Evolutionary conservation across 2,113 vertebrate genomes (phyloP), one percentile per base, ranked within the genome.

Genomic region (Furnarius figulus): DNA sequence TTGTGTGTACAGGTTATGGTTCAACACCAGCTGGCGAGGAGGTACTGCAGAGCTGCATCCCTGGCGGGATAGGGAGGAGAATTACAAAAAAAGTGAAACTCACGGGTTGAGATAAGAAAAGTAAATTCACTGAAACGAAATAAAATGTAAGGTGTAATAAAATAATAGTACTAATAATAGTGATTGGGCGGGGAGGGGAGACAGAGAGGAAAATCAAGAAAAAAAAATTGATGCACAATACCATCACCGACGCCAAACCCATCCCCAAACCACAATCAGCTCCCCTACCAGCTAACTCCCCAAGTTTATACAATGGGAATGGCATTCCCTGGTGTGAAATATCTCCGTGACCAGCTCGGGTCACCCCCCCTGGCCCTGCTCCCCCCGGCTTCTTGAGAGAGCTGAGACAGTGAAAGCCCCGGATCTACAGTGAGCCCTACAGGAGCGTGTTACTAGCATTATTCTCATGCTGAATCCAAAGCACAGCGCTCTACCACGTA

Each of bases 1-100:
- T 9, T 4, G 2, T 25, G 35, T 16, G 6, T 2, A 9, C 17
- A 8, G 42, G 16, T 25, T 2, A 0, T 25, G 44, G 61, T 21
- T 59, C 35, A 42, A 25, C 10, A 58, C 6, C 62, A 59, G 20
- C 44, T 42, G 62, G 16, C 10, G 21, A 31, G 25, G 4, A 19
- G 61, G 22, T 18, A 4, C 21, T 20, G 9, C 20, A 20, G 50
- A 20, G n/a, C n/a, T 49, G 33, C 35, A 46, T 46, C 44, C 18
- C 19, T 1, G 2, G 8, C 46, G 21, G 27, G n/a, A 40, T 30
- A 40, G 28, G 47, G 15, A 62, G 37, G 27, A 30, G n/a, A 24
- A 40, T 30, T 28, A 10, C 47, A 33, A 14, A 68, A 50, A 61
- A 4, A 23, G n/a, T 46, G 19, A 62, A 71, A 71, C 14, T 1